These are phyloP conservation scores for Macropodus opercularis DNA, from an alignment of 2,797 vertebrate species.

Conservation along the genomic window DNA sequence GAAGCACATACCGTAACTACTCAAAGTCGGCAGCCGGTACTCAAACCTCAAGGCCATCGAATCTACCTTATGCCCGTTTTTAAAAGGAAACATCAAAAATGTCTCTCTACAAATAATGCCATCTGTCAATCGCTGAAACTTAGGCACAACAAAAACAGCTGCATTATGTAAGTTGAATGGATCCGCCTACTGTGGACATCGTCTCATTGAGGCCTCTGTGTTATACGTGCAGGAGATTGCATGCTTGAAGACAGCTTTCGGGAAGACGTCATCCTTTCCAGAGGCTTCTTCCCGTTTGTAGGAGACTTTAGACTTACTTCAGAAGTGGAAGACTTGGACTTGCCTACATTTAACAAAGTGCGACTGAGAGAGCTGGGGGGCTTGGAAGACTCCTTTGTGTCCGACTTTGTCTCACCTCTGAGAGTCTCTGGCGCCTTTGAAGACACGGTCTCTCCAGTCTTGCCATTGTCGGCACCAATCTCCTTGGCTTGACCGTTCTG, in stretches of 20 bases:
- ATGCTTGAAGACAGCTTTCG: constrained; percentile 90
- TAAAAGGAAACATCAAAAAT: constrained; percentile 48
- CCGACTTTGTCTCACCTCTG: constrained; percentile 63
- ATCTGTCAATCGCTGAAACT: constrained; percentile 62
- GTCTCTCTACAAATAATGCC: constrained; percentile 40
- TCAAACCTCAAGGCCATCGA: constrained; percentile 30
- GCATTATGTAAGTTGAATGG: constrained; percentile 79
- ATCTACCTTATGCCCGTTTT: constrained; percentile 6
- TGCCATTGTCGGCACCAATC: constrained; percentile 55
- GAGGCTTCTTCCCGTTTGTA: constrained; percentile 85
- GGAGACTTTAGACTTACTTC: constrained; percentile 83
- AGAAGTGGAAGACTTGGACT: constrained; percentile 91
- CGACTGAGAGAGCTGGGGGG: constrained; percentile 85
- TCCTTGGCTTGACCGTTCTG: constrained; percentile 80
- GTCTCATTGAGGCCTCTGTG: constrained; percentile 90
- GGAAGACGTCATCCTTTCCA: constrained; percentile 84
- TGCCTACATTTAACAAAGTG: constrained; percentile 88
- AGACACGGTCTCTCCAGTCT: constrained; percentile 49
- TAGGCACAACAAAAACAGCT: constrained; percentile 92
- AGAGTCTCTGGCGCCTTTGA: constrained; percentile 70
- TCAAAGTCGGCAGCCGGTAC: constrained; percentile 10
- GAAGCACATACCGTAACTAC: not conserved
- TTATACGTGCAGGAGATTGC: constrained; percentile 90
- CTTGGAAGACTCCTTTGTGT: constrained; percentile 83
- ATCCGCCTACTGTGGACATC: constrained; percentile 67